Evolutionary conservation across 2,113 vertebrate genomes (phyloP), one percentile per base, ranked within the genome.

Genomic region (Meleagris gallopavo): DNA sequence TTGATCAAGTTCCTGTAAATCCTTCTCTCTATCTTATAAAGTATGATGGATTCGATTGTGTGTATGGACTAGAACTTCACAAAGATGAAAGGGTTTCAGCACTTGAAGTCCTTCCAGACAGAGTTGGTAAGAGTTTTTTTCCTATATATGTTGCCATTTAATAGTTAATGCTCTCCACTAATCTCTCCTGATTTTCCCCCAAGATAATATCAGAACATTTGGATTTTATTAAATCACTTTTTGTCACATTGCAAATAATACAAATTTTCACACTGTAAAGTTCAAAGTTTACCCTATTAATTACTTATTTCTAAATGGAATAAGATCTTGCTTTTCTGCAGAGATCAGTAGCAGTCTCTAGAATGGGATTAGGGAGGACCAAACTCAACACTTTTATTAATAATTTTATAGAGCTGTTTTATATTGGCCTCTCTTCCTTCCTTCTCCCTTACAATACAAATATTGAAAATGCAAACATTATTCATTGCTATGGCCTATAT

Each of bases 1-100:
- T 99, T 48, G 99, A 99, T 97, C 99, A 99, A 98, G 99, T 99
- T 92, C 99, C 99, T 55, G 99, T 99, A 86, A 99, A 99, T 90
- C 99, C 99, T 3, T 99, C 99, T 4, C 98, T 99, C 86, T 99
- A 99, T 96, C 98, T 99, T 95, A 99, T 99, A 93, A 99, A 99
- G 90, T 99, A 99, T 52, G 99, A 99, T 95, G 99, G 99, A 95
- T 99, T 99, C 91, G 99, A 99, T 93, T 99, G 99, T 87, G 98
- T 99, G 61, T 99, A 99, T 94, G 99, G 99, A 97, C 98, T 99
- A 98, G 99, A 99, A 98, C 98, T 99, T 48, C 98, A 99, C 93
- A 99, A 99, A 96, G 99, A 99, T 60, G 99, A 99, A 97, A 97
- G 99, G 94, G 99, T 99, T 88, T 99, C 99, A 94, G 99, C 98